Base-by-base conservation (phyloP, 2,888 invertebrate species). In the Dendrolimus pini region DNA sequence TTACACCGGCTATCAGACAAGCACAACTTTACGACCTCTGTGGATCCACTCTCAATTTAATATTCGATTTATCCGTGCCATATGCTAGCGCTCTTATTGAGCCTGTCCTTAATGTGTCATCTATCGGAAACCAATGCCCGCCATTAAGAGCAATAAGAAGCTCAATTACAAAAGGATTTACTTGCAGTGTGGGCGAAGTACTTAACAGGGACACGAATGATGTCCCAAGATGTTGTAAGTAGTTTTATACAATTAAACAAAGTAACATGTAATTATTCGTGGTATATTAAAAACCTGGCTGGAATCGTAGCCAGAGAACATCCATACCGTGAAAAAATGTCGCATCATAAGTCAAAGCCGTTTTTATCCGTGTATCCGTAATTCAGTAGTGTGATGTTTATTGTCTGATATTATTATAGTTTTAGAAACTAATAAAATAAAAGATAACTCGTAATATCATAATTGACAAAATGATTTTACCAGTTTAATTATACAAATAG, bases 21-120 rank as follows among this genome's bases (percentile, higher is more conserved):
- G 96, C 97, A 1, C 96, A 98, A 74, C 88, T 99, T 1, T 99
- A 98, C 77, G 98, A 98, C 67, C 94, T 98, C 0, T 99, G 98
- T 75, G 98, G 98, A 12, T 97, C 97, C 1, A 98, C 98, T 0
- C 82, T 99, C 61, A 96, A 96, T 72, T 92, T 98, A 1, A 98
- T 98, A 72, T 98, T 98, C 75, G 98, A 98, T 82, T 86, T 99
- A 54, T 96, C 97, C 53, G 98, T 98, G 9, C 98, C 98, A 0
- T 96, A 97, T 65, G 97, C 98, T 2, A 97, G 96, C 75, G 96
- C 95, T 42, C 94, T 97, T 1, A 96, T 98, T 67, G 97, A 97
- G 76, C 96, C 97, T 2, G 90, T 98, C 7, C 84, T 98, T 41
- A 98, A 97, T 74, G 95, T 98, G 1, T 96, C 96, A 1, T 94